Evolutionary conservation across 2,797 vertebrate species (phyloP), one percentile per base, ranked within the genome.

Genomic region (Rhinatrema bivittatum): DNA sequence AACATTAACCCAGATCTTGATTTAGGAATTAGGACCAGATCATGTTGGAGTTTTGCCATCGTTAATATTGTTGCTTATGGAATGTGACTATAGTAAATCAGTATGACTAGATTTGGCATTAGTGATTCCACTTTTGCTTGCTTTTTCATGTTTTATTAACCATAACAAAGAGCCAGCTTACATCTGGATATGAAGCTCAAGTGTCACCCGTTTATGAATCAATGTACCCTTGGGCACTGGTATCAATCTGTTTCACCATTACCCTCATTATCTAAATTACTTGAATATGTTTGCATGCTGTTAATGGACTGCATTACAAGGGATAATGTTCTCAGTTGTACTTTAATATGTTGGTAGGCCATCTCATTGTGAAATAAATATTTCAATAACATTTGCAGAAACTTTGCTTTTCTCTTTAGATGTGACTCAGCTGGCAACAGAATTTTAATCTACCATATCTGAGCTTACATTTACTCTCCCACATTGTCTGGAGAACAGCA

Each of bases 271-370:
- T 41, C 52, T 63, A 64, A 72, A 71, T 70, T 64, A 50, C 46
- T 55, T 56, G 31, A 53, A 56, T 46, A 56, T 45, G 52, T 71
- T 80, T 70, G 65, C 60, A 35, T 42, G 54, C 36, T 50, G 34
- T 34, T 75, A 73, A 76, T 75, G 57, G 36, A 60, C 55, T 68
- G 24, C 58, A 49, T 60, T 55, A 20, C 29, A 56, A 61, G 34
- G 23, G 68, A 43, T 41, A 60, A 56, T 13, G 13, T 39, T 55
- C 60, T 54, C 32, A 23, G 11, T 48, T 42, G 24, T n/a, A 32
- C 35, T 61, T 65, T 65, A 72, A 62, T 66, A 67, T 67, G 27
- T 6, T 38, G 46, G 30, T 47, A 60, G 46, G 43, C 12, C 13
- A 33, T 20, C 27, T 24, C 25, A 15, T 40, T 49, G 20, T 12